phyloP scores from a whole-genome alignment of 2,113 vertebrate genomes.

The Mirza zaza region DNA sequence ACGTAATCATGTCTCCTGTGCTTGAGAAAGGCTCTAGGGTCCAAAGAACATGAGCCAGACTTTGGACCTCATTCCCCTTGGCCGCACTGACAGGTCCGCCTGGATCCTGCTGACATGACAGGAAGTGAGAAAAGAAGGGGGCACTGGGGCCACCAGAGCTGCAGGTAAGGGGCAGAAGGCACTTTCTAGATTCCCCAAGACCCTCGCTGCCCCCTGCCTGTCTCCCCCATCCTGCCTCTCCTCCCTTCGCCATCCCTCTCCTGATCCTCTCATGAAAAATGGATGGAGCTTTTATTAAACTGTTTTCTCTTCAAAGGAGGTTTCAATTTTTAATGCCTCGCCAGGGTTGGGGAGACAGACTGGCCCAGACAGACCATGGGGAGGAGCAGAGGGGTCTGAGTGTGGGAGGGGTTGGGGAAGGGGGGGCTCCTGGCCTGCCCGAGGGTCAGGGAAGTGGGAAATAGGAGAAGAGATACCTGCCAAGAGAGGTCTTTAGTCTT shows the following conservation, averaged over 20 bases:
- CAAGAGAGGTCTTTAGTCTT: background rate
- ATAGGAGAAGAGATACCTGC: background rate
- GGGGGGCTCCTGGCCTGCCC: background rate
- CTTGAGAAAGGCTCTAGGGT: background rate
- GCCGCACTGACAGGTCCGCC: background rate
- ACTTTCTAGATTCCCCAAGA: slow-evolving; percentile 7
- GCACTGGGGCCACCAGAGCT: background rate
- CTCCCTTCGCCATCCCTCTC: slow-evolving; percentile 38
- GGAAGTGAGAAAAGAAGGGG: slow-evolving; percentile 11
- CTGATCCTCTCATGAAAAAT: slow-evolving; percentile 76
- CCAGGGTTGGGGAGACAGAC: slow-evolving; percentile 36
- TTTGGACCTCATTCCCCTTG: background rate
- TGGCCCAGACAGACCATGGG: slow-evolving; percentile 11
- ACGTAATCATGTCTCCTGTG: background rate
- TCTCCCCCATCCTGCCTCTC: slow-evolving; percentile 21
- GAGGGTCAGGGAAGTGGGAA: background rate
- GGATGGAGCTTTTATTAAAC: slow-evolving; percentile 77
- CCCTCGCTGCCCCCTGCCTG: background rate
- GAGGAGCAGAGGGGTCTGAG: background rate
- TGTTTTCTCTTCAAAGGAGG: slow-evolving; percentile 75
- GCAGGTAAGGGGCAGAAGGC: background rate
- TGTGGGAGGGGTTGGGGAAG: background rate
- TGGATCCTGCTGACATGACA: background rate
- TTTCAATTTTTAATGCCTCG: slow-evolving; percentile 78
- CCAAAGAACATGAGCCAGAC: background rate